Conservation (phyloP, 2,113 vertebrate species). For the Gobio gobio region DNA sequence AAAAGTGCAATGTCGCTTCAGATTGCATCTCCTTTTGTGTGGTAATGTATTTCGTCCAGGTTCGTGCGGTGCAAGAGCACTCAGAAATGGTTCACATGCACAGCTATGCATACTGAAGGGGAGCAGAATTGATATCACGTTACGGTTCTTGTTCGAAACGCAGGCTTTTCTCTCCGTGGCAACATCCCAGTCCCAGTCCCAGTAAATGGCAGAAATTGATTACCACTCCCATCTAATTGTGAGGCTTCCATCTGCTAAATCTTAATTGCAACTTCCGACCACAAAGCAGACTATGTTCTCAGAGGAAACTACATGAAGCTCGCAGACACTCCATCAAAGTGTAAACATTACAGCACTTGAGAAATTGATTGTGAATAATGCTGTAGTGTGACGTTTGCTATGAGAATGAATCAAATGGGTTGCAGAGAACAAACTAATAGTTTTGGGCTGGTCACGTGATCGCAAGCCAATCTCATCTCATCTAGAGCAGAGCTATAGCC, state of each 20-base stretch:
- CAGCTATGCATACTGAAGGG: not conserved
- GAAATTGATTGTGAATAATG: slow-evolving; percentile 59
- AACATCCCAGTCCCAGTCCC: slow-evolving; percentile 54
- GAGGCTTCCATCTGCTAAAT: slow-evolving; percentile 73
- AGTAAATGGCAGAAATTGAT: slow-evolving; percentile 73
- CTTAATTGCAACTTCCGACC: slow-evolving; percentile 75
- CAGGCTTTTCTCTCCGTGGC: slow-evolving; percentile 62
- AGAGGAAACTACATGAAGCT: slow-evolving; percentile 71
- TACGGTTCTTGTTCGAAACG: slow-evolving; percentile 41
- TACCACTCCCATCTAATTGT: slow-evolving; percentile 75
- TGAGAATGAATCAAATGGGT: not conserved
- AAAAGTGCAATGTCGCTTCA: not conserved
- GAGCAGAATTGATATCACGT: slow-evolving; percentile 56
- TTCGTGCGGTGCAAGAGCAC: not conserved
- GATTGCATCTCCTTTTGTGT: not conserved
- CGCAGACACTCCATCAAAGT: slow-evolving; percentile 54
- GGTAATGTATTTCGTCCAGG: not conserved
- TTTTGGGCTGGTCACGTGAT: not conserved
- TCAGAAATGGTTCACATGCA: not conserved
- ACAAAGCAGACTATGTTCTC: slow-evolving; percentile 63
- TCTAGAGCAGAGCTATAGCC: too few species aligned
- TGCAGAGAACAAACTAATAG: slow-evolving; percentile 1
- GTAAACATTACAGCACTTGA: slow-evolving; percentile 58
- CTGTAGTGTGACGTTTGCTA: slow-evolving; percentile 7
- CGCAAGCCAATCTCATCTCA: not conserved